Percentiles rank a stretch among this genome's conserved stretches.
Evolutionary conservation across 2,113 vertebrate species (phyloP).

Genomic region (Malurus alboscapulatus): DNA sequence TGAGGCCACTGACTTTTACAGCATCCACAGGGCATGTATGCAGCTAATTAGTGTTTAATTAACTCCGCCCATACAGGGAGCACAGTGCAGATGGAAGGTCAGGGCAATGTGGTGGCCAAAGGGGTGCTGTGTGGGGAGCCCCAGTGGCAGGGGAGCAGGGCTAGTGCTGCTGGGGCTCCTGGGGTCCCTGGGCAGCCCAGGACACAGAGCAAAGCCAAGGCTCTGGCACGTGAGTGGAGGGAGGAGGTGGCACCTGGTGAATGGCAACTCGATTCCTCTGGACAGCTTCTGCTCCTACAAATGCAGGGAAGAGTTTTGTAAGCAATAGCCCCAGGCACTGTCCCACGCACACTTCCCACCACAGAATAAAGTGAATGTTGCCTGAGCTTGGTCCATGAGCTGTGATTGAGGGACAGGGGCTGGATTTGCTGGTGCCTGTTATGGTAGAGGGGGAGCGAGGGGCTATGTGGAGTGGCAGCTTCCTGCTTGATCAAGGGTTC

Average conservation of each 20-base stretch:
- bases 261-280: not conserved
- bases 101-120: not conserved
- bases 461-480: not conserved
- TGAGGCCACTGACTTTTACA: not conserved
- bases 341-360: not conserved
- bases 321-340: not conserved
- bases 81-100: not conserved
- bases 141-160: not conserved
- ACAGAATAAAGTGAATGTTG: not conserved
- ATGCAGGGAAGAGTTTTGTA: not conserved
- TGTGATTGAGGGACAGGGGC: not conserved
- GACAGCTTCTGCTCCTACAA: not conserved
- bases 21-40: not conserved
- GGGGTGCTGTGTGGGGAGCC: not conserved
- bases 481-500: slow-evolving; percentile 7
- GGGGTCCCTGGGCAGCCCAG: not conserved
- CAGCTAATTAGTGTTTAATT: slow-evolving; percentile 1
- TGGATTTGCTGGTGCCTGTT: not conserved
- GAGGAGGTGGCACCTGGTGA: not conserved
- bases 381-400: slow-evolving; percentile 19
- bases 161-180: not conserved
- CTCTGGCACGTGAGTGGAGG: not conserved
- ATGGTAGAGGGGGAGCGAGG: slow-evolving; percentile 8
- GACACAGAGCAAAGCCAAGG: not conserved
- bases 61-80: not conserved